phyloP scores from a whole-genome alignment of 1,140 invertebrate genomes.

The Eueides isabella region DNA sequence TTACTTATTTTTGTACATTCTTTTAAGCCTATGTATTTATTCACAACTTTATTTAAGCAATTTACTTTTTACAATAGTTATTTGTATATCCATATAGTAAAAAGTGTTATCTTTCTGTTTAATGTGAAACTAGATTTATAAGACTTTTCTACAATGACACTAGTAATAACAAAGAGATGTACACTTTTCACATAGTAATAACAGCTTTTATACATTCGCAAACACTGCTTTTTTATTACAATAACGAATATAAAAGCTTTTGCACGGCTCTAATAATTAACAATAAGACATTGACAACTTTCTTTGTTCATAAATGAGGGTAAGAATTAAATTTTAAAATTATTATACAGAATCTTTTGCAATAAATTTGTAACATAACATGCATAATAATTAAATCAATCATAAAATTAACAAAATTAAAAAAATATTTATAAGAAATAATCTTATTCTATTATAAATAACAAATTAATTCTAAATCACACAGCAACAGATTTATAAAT shows the following conservation, averaged over 20 bases:
- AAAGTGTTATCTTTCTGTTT: conserved; percentile 27
- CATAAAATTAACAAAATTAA: background rate
- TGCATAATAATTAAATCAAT: background rate
- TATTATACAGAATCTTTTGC: background rate
- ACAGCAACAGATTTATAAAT: background rate
- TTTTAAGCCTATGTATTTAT: background rate
- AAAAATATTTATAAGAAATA: background rate
- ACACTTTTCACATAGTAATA: conserved; percentile 23
- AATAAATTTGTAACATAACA: background rate
- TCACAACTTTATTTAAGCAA: background rate
- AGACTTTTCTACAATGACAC: too few relatives aligned
- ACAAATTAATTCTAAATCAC: background rate
- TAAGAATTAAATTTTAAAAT: background rate
- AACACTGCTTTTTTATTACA: background rate
- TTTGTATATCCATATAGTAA: background rate
- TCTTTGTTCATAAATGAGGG: background rate
- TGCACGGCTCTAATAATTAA: background rate
- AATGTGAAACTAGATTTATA: too few relatives aligned
- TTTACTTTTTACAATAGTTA: background rate
- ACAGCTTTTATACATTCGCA: conserved; percentile 10
- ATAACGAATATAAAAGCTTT: background rate
- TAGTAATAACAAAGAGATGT: conserved; percentile 12
- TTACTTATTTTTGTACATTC: background rate
- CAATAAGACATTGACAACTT: background rate
- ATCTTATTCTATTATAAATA: background rate